These are phyloP conservation scores for Eriosoma lanigerum DNA, from an alignment of 1,140 invertebrate genomes.

Conservation along the genomic window DNA sequence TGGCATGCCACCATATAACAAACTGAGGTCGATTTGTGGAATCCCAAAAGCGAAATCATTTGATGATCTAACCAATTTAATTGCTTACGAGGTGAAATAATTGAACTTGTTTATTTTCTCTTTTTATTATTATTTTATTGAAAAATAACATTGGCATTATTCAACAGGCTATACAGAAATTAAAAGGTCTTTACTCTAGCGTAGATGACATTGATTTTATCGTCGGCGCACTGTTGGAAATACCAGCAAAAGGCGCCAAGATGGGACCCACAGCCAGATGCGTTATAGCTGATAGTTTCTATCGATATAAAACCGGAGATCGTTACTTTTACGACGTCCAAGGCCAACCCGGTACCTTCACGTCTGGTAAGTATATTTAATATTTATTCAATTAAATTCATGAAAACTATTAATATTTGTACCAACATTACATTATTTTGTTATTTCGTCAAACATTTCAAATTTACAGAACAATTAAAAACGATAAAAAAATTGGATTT, in stretches of 20 bases:
- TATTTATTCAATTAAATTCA: too few species aligned
- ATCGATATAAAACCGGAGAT: conserved; percentile 72
- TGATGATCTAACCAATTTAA: conserved; percentile 53
- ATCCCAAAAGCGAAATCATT: conserved; percentile 68
- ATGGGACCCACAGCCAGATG: conserved; percentile 83
- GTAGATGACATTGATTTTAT: conserved; percentile 81
- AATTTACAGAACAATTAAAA: conserved; percentile 11
- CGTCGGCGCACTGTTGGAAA: conserved; percentile 76
- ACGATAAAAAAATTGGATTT: background rate
- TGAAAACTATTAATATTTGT: too few species aligned
- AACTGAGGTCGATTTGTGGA: conserved; percentile 75
- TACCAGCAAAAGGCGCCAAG: conserved; percentile 65
- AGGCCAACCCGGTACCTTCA: conserved; percentile 72
- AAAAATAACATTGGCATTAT: background rate
- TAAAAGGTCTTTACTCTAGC: conserved; percentile 64
- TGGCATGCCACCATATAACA: conserved; percentile 80
- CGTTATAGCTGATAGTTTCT: conserved; percentile 82
- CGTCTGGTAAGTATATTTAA: conserved; percentile 63
- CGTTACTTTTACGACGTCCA: conserved; percentile 76
- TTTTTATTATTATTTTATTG: background rate
- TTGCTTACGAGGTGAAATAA: conserved; percentile 7
- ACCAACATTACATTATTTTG: too few species aligned
- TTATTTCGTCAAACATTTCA: too few species aligned
- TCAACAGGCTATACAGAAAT: conserved; percentile 58
- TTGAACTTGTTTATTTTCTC: background rate